These are phyloP conservation scores for Gibbula magus DNA, from an alignment of 2,888 invertebrate genomes.

Conservation along the genomic window DNA sequence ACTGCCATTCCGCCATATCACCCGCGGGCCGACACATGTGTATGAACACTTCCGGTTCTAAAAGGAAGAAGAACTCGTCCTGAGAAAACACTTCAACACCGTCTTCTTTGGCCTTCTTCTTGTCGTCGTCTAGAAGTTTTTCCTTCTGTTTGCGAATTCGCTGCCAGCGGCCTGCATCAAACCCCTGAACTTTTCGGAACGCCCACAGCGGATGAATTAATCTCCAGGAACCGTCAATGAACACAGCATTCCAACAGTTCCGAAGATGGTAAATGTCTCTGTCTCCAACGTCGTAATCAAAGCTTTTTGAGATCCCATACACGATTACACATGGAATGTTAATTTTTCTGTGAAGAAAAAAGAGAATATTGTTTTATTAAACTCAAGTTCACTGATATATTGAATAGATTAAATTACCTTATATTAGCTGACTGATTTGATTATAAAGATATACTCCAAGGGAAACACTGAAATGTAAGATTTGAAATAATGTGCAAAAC, in stretches of 20 bases:
- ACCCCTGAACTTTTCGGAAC: conserved; percentile 35
- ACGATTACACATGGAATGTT: conserved; percentile 45
- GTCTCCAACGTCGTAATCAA: conserved; percentile 48
- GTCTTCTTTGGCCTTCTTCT: conserved; percentile 18
- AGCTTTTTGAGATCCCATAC: conserved; percentile 49
- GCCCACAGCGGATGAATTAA: conserved; percentile 55
- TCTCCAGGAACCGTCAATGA: conserved; percentile 47
- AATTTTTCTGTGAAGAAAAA: conserved; percentile 40
- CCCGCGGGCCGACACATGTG: conserved; percentile 46
- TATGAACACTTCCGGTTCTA: conserved; percentile 45
- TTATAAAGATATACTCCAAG: too few species aligned
- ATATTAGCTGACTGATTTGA: too few species aligned
- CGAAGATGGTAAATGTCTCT: conserved; percentile 35
- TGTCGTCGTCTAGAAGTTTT: not conserved
- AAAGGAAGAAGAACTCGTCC: conserved; percentile 47
- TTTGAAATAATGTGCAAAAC: too few species aligned
- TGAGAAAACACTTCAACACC: conserved; percentile 29
- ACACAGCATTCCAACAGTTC: conserved; percentile 55
- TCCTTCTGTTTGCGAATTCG: conserved; percentile 33
- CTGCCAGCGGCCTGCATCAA: conserved; percentile 37
- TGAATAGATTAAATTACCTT: too few species aligned
- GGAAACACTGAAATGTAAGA: too few species aligned
- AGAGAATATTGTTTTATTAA: too few species aligned
- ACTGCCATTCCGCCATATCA: conserved; percentile 41
- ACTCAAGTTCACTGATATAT: too few species aligned